These are phyloP conservation scores for Laothoe populi DNA, from an alignment of 2,888 invertebrate species.

Conservation along the genomic window DNA sequence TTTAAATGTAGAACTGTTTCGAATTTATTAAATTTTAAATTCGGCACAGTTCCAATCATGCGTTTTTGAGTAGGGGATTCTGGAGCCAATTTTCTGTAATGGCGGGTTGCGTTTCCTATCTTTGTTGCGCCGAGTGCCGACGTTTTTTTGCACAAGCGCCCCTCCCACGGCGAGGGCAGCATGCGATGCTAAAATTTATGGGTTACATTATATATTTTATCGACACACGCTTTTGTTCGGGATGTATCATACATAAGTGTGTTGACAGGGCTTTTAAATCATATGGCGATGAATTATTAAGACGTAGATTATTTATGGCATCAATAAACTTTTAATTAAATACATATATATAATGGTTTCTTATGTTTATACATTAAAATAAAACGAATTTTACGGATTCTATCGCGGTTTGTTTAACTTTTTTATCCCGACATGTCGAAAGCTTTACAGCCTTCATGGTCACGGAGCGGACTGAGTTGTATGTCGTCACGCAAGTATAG, in stretches of 20 bases:
- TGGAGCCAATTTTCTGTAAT: conserved; percentile 80
- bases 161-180: conserved; percentile 61
- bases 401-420: too few relatives aligned
- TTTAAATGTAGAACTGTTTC: conserved; percentile 30
- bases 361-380: too few relatives aligned
- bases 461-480: too few relatives aligned
- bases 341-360: too few relatives aligned
- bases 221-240: conserved; percentile 20
- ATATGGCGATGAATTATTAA: neutral
- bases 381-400: too few relatives aligned
- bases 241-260: conserved; percentile 9
- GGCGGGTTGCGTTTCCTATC: conserved; percentile 79
- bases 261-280: neutral
- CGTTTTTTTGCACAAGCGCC: conserved; percentile 71
- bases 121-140: conserved; percentile 75
- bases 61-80: conserved; percentile 59
- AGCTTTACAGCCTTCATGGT: too few relatives aligned
- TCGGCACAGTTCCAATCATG: conserved; percentile 52
- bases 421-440: too few relatives aligned
- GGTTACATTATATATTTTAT: conserved; percentile 47
- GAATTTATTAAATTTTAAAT: conserved; percentile 53
- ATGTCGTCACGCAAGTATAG: too few relatives aligned
- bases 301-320: neutral
- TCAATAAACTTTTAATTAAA: neutral
- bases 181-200: conserved; percentile 59